Evolutionary conservation across 2,113 vertebrate genomes (phyloP).

Genomic region (Gila orcuttii): DNA sequence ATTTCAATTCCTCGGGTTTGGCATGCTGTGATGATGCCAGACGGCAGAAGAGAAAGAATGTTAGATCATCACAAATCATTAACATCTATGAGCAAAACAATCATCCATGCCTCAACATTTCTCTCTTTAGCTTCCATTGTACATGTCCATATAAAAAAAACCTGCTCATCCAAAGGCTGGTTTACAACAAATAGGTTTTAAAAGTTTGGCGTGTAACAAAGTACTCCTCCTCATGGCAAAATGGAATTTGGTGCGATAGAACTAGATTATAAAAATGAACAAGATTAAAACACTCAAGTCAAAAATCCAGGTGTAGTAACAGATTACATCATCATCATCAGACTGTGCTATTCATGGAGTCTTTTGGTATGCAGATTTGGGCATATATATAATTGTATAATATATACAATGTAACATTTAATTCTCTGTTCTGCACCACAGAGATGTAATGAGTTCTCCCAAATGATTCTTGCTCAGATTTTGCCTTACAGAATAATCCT

Average conservation of each 20-base stretch:
- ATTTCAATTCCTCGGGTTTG: background rate
- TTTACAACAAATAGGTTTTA: slow-evolving; percentile 36
- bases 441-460: background rate
- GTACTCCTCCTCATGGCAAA: background rate
- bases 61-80: slow-evolving; percentile 26
- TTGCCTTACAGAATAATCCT: slow-evolving; percentile 19
- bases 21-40: slow-evolving; percentile 30
- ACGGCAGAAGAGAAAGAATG: slow-evolving; percentile 5
- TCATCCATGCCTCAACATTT: background rate
- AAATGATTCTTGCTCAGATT: slow-evolving; percentile 13
- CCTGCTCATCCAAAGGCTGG: background rate
- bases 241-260: background rate
- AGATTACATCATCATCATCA: slow-evolving; percentile 22
- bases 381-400: background rate
- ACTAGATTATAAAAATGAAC: background rate
- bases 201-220: slow-evolving; percentile 12
- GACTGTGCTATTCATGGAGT: slow-evolving; percentile 37
- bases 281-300: slow-evolving; percentile 16
- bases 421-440: slow-evolving; percentile 17
- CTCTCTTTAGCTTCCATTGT: background rate
- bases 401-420: slow-evolving; percentile 27
- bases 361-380: slow-evolving; percentile 1
- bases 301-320: background rate
- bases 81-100: slow-evolving; percentile 20
- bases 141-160: background rate